Conservation (phyloP, 2,888 invertebrate genomes). For the Laspeyria flexula region DNA sequence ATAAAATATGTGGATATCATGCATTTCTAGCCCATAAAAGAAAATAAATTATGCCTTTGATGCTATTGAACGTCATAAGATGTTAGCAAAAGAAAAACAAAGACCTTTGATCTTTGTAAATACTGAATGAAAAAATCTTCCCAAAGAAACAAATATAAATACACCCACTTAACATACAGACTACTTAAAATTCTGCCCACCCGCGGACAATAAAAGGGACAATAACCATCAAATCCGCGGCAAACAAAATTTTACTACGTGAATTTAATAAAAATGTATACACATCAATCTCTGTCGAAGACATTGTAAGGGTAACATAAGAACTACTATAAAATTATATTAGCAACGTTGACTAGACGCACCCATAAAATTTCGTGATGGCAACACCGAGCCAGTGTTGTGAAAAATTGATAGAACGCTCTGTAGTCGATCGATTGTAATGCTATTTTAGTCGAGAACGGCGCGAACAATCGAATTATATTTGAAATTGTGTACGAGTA, state of each 20-base stretch:
- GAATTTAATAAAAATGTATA: conserved; percentile 38
- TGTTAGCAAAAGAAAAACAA: too few relatives aligned
- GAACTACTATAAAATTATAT: conserved; percentile 43
- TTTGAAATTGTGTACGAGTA: conserved; percentile 30
- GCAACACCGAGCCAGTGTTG: conserved; percentile 57
- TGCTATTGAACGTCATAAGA: too few relatives aligned
- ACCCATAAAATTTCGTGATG: conserved; percentile 52
- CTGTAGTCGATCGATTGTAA: conserved; percentile 51
- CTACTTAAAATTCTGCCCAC: neutral
- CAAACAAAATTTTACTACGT: conserved; percentile 9
- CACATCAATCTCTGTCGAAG: conserved; percentile 37
- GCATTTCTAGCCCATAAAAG: too few relatives aligned
- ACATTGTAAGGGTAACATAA: conserved; percentile 36
- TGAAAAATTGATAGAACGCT: conserved; percentile 65
- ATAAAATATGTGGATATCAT: too few relatives aligned
- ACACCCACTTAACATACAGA: neutral
- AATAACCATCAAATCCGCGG: conserved; percentile 7
- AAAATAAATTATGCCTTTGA: too few relatives aligned
- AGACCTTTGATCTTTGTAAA: too few relatives aligned
- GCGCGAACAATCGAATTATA: conserved; percentile 40
- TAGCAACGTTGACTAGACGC: conserved; percentile 37
- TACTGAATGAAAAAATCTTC: too few relatives aligned
- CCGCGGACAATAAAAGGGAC: conserved; percentile 2
- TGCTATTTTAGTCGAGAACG: conserved; percentile 48
- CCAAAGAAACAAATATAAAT: too few relatives aligned